Percentiles rank a stretch among this genome's conserved stretches.
These are phyloP conservation scores for Octopus sinensis DNA, from an alignment of 1,140 invertebrate species.

Conservation along the genomic window DNA sequence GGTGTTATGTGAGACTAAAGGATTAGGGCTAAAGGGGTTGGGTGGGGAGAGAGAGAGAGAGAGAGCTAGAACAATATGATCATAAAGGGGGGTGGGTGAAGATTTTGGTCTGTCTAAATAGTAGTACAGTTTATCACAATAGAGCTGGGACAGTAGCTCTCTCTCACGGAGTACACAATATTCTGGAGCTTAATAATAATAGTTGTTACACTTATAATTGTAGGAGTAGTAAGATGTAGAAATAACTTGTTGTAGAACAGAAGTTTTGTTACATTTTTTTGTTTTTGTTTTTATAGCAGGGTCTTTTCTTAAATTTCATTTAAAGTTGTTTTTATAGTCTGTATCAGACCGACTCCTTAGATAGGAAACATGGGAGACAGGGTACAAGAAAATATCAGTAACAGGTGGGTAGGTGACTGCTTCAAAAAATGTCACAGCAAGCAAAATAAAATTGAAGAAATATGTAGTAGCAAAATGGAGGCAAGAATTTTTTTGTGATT, in stretches of 20 bases:
- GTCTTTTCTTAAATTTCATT: not conserved
- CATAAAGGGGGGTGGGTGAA: too few relatives aligned
- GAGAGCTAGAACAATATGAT: not conserved
- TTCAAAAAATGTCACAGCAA: constrained; percentile 14
- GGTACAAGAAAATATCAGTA: not conserved
- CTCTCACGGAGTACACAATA: not conserved
- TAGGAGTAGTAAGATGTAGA: not conserved
- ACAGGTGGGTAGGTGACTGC: constrained; percentile 5
- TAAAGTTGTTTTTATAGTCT: not conserved
- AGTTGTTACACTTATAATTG: not conserved
- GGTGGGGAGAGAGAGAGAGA: not conserved
- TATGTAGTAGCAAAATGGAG: not conserved
- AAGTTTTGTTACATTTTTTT: not conserved
- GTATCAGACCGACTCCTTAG: constrained; percentile 11
- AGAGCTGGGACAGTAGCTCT: constrained; percentile 2
- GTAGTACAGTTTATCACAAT: not conserved
- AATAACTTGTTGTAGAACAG: not conserved
- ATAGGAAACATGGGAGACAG: not conserved
- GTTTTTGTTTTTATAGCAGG: not conserved
- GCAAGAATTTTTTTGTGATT: not conserved
- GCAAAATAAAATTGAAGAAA: constrained; percentile 14
- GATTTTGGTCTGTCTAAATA: too few relatives aligned
- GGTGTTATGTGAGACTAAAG: constrained; percentile 10
- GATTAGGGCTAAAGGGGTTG: constrained; percentile 4
- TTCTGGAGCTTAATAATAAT: not conserved